Evolutionary conservation across 2,113 vertebrate species (phyloP).

Genomic region (Pogona vitticeps): DNA sequence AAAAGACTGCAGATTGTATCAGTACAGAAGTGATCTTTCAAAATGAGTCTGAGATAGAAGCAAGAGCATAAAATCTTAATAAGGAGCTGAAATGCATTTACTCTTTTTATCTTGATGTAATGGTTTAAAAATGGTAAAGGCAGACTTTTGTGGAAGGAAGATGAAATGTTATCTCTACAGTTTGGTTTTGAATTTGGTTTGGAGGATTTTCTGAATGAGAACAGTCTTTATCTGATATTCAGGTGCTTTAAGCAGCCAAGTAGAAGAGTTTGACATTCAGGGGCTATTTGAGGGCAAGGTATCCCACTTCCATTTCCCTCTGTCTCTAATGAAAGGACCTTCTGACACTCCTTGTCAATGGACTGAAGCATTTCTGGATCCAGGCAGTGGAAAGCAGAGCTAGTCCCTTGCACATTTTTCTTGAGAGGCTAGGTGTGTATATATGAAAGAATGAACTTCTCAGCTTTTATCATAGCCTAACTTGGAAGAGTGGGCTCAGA

Average conservation of each 20-base stretch:
- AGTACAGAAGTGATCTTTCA: constrained; percentile 21
- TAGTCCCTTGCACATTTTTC: not conserved
- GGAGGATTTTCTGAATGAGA: not conserved
- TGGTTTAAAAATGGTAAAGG: not conserved
- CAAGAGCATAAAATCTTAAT: not conserved
- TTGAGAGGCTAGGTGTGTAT: not conserved
- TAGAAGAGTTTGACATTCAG: not conserved
- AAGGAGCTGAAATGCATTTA: constrained; percentile 8
- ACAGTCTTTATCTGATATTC: too few species aligned
- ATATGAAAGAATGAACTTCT: not conserved
- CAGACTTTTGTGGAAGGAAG: not conserved
- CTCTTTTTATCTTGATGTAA: not conserved
- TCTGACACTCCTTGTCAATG: not conserved
- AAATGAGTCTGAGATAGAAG: not conserved
- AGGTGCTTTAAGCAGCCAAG: not conserved
- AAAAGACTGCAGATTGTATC: constrained; percentile 15
- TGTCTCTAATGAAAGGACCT: not conserved
- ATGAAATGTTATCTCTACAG: not conserved
- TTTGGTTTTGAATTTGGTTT: not conserved
- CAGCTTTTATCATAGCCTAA: not conserved
- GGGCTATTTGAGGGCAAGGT: not conserved
- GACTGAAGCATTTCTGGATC: not conserved
- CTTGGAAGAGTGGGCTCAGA: not conserved
- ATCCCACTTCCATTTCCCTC: constrained; percentile 2
- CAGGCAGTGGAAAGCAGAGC: not conserved